Evolutionary conservation across 2,888 invertebrate species (phyloP).

Genomic region (Mythimna lalbum): DNA sequence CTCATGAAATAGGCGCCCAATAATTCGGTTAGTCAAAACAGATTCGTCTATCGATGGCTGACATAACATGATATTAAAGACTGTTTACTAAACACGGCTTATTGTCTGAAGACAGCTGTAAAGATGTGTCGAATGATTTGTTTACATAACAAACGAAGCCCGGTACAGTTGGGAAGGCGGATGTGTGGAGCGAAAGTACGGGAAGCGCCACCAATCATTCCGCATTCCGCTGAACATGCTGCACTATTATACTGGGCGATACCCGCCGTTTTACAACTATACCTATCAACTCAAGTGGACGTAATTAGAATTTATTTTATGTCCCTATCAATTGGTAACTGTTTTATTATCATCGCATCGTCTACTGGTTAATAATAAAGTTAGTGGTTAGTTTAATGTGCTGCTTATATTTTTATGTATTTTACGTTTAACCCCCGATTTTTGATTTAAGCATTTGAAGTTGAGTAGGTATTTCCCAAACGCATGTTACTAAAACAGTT

Average conservation of each 20-base stretch:
- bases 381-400: not conserved
- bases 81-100: conserved; percentile 71
- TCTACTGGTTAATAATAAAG: no score
- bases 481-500: no score
- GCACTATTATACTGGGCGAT: conserved; percentile 42
- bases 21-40: conserved; percentile 67
- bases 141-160: conserved; percentile 77
- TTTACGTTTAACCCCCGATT: not conserved
- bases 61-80: conserved; percentile 58
- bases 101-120: conserved; percentile 67
- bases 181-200: conserved; percentile 87
- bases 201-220: conserved; percentile 84
- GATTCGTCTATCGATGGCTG: conserved; percentile 60
- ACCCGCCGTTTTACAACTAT: conserved; percentile 19
- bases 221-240: conserved; percentile 79
- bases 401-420: conserved; percentile 2
- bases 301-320: conserved; percentile 37
- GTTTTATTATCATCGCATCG: conserved; percentile 27
- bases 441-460: no score
- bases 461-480: no score
- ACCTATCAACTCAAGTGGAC: conserved; percentile 26
- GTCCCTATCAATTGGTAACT: conserved; percentile 30
- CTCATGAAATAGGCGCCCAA: conserved; percentile 51
- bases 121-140: conserved; percentile 71
- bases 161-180: conserved; percentile 79